A percentile compares a stretch with the other conserved stretches of the same genome.
phyloP scores from a whole-genome alignment of 2,888 invertebrate genomes.

The Thyatira batis region DNA sequence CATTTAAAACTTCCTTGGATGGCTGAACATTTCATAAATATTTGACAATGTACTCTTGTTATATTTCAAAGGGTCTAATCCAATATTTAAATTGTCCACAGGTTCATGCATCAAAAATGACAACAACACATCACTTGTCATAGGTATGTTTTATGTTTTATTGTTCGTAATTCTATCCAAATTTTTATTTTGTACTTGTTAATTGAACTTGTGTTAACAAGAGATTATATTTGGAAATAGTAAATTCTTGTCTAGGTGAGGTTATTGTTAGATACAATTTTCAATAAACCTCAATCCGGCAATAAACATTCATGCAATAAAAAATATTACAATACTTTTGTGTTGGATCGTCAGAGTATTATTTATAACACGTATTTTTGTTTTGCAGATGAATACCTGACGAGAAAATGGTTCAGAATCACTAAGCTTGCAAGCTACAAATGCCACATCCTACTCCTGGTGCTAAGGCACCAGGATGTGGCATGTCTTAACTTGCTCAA shows the following conservation, averaged over 20 bases:
- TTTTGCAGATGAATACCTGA: too few relatives aligned
- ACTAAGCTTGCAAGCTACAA: too few relatives aligned
- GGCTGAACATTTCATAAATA: constrained; percentile 55
- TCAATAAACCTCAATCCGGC: constrained; percentile 78
- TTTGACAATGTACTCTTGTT: not conserved
- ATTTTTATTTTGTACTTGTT: constrained; percentile 8
- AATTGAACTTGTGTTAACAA: constrained; percentile 28
- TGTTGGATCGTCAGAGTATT: too few relatives aligned
- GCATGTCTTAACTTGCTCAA: too few relatives aligned
- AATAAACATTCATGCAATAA: constrained; percentile 48
- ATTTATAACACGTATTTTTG: too few relatives aligned
- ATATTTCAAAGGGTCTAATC: not conserved
- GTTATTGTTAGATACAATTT: constrained; percentile 61
- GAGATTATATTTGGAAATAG: constrained; percentile 62
- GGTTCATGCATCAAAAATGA: not conserved
- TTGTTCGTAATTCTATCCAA: not conserved
- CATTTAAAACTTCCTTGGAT: constrained; percentile 82
- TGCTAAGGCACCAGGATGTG: too few relatives aligned
- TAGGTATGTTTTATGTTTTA: too few relatives aligned
- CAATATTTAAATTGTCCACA: not conserved
- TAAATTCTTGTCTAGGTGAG: constrained; percentile 75
- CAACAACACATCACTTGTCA: not conserved
- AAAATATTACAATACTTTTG: too few relatives aligned
- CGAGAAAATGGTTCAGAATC: too few relatives aligned
- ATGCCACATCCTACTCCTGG: too few relatives aligned